Evolutionary conservation across 1,140 invertebrate genomes (phyloP), one percentile per base, ranked within the genome.

Genomic region (Eurosta solidaginis): DNA sequence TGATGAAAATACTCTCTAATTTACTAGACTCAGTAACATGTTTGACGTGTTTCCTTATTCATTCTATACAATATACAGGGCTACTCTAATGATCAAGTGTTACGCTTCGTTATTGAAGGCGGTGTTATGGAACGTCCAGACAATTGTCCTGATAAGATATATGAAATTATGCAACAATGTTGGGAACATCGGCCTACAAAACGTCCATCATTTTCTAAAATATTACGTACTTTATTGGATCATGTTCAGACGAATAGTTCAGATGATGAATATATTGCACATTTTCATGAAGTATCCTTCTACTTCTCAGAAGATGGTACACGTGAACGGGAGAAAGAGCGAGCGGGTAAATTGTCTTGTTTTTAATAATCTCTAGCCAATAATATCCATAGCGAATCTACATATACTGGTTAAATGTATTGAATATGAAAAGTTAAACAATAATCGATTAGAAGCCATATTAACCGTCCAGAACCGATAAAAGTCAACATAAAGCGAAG

Each of bases 91-190:
- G 93, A 94, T 87, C 93, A 95, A 89, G 94, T 94, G 52, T 83
- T 93, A 79, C 92, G 93, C 27, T 97, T 96, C 89, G 97, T 99
- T 52, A 94, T 95, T 77, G 94, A 96, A 79, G 96, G 96, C 10
- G 94, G 94, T 33, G 92, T 96, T 25, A 97, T 99, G 96, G 94
- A 96, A 83, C 91, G 93, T 75, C 97, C 97, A 1, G 95, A 96
- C 85, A 95, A 97, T 83, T 99, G 97, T 89, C 96, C 97, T 0
- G 94, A 97, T 78, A 92, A 93, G 81, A 88, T 99, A 81, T 97
- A 96, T 87, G 89, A 92, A 74, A 88, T 99, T 42, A 99, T 99
- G 97, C 90, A 92, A 77, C 89, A 90, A 50, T 98, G 96, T 83
- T 99, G 97, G 97, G 91, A 92, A 81, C 93, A 94, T 83, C 92